These are phyloP conservation scores for Pocillopora grandis DNA, from an alignment of 92 coral and sea anemone genomes.

Conservation along the genomic window DNA sequence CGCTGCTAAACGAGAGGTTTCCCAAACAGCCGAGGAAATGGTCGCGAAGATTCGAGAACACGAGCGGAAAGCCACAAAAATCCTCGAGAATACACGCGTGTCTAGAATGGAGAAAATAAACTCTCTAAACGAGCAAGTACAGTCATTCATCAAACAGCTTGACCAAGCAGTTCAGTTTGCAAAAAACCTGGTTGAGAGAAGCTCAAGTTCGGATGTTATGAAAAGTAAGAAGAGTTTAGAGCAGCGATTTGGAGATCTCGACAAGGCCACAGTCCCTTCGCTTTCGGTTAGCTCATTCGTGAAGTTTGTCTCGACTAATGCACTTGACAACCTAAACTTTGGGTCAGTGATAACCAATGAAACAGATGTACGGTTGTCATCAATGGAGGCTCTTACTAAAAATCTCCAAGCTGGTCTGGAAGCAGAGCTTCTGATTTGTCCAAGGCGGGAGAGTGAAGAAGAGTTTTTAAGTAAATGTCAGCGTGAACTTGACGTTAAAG, in stretches of 20 bases:
- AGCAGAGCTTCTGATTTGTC: not conserved
- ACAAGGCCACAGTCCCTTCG: not conserved
- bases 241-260: not conserved
- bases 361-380: no score
- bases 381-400: not conserved
- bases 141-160: not conserved
- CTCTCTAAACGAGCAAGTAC: not conserved
- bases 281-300: not conserved
- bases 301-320: not conserved
- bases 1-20: not conserved
- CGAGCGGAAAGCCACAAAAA: not conserved
- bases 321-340: not conserved
- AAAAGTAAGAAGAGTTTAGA: not conserved
- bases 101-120: not conserved
- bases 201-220: not conserved
- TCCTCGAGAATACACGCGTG: slow-evolving; percentile 4
- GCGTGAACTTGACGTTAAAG: not conserved
- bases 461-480: not conserved
- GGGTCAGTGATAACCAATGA: not conserved
- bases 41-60: not conserved
- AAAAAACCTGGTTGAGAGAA: not conserved
- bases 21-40: not conserved
- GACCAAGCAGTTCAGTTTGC: not conserved
- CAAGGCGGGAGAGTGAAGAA: not conserved
- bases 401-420: not conserved